Evolutionary conservation across 1,140 invertebrate genomes (phyloP).

Genomic region (Asobara japonica): DNA sequence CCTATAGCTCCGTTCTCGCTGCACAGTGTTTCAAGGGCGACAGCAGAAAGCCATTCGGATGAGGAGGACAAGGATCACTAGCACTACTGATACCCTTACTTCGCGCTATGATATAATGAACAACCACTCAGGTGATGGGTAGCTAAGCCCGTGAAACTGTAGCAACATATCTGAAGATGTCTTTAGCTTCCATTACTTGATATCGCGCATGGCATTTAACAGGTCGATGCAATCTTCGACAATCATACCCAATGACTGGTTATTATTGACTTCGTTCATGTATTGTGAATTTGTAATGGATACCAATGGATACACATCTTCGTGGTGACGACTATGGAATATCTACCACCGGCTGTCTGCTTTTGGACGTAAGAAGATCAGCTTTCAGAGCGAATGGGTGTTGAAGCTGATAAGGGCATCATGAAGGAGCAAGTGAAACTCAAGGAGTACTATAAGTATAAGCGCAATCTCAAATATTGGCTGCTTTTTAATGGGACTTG

Average conservation of each 20-base stretch:
- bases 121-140: too few species aligned
- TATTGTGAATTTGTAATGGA: neutral
- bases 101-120: too few species aligned
- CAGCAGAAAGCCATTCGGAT: too few species aligned
- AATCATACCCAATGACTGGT: neutral
- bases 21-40: too few species aligned
- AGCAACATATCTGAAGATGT: neutral
- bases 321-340: neutral
- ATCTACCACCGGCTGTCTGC: neutral
- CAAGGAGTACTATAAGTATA: neutral
- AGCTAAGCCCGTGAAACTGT: too few species aligned
- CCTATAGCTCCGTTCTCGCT: too few species aligned
- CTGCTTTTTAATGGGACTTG: neutral
- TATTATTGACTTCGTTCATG: neutral
- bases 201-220: neutral
- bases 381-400: neutral
- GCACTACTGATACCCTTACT: too few species aligned
- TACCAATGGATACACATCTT: neutral
- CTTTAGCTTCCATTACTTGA: neutral
- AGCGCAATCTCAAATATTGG: neutral
- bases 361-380: neutral
- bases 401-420: neutral
- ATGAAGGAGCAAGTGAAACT: slow-evolving; percentile 2
- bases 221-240: neutral
- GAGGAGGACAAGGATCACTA: too few species aligned